phyloP scores from a whole-genome alignment of 2,888 invertebrate species.

The Pemphredon lugubris region DNA sequence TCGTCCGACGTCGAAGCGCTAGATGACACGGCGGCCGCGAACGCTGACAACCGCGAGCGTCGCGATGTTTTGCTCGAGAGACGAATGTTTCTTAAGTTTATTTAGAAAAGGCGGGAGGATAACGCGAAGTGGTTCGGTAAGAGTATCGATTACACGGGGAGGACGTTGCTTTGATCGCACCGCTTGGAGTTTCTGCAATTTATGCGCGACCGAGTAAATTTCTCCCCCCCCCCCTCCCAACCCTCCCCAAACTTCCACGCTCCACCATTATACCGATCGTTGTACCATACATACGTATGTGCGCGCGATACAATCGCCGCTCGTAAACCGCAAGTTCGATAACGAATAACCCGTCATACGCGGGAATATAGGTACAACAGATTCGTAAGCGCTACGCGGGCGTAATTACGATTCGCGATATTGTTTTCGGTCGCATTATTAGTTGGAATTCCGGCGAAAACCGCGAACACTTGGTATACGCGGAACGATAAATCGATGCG shows the following conservation, averaged over 20 bases:
- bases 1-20: constrained; percentile 23
- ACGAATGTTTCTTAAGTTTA: no score
- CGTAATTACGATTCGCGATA: constrained; percentile 61
- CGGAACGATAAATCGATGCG: constrained; percentile 28
- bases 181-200: no score
- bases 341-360: constrained; percentile 50
- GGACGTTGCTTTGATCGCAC: no score
- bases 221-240: no score
- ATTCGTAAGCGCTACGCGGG: constrained; percentile 14
- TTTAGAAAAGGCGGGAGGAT: no score
- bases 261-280: constrained; percentile 1
- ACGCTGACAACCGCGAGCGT: neutral
- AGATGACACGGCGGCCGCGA: constrained; percentile 11
- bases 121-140: no score
- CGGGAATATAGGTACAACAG: constrained; percentile 20
- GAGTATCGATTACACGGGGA: no score
- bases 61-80: no score
- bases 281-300: neutral
- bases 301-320: constrained; percentile 7
- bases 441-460: constrained; percentile 55
- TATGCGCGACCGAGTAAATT: no score
- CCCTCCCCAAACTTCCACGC: neutral
- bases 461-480: constrained; percentile 7
- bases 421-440: constrained; percentile 62
- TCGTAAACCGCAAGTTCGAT: constrained; percentile 55